Base-by-base conservation (phyloP, 2,797 vertebrate species). In the Falco berigora region DNA sequence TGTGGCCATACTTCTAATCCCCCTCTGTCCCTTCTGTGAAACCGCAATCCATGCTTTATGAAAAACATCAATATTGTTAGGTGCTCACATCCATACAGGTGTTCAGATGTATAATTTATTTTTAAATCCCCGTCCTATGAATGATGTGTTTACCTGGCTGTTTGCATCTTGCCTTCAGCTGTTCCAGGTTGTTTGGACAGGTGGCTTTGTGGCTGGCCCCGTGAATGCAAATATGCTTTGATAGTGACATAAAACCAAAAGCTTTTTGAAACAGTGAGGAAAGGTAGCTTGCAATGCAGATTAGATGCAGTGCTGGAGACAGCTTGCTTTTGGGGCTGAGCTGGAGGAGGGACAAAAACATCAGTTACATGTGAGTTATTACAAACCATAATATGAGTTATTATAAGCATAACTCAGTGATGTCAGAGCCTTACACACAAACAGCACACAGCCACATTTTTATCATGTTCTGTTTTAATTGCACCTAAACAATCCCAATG, bases 391-490 rank as follows among this genome's bases (percentile, higher is more conserved):
- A 52, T 38, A 52, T 10, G 67, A 83, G 32, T 91, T 96, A 83
- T 92, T 95, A 61, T 53, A 68, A 75, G 63, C 80, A 42, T 62
- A 79, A 53, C 79, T 90, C 5, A 9, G 47, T 96, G 95, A 93
- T 88, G 95, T 97, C 96, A 97, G 84, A 87, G 59, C 36, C 79
- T 92, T 78, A 81, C n/a, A 9, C 78, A 89, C 12, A 44, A 62
- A 50, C 53, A 88, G 40, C 55, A 52, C 36, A 76, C 4, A 5
- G 52, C 34, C 16, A 3, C 61, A 42, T 93, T 96, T 93, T 91
- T 82, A 38, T 89, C 25, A n/a, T 77, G 25, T 50, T 52, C 40
- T 63, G 74, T 82, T 82, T 49, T 87, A 88, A 93, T 89, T 92
- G 58, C 46, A 38, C 56, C 84, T 53, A 42, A 91, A 53, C 49